Evolutionary conservation across 92 coral and sea anemone species (phyloP).

Genomic region (Micromussa lordhowensis): DNA sequence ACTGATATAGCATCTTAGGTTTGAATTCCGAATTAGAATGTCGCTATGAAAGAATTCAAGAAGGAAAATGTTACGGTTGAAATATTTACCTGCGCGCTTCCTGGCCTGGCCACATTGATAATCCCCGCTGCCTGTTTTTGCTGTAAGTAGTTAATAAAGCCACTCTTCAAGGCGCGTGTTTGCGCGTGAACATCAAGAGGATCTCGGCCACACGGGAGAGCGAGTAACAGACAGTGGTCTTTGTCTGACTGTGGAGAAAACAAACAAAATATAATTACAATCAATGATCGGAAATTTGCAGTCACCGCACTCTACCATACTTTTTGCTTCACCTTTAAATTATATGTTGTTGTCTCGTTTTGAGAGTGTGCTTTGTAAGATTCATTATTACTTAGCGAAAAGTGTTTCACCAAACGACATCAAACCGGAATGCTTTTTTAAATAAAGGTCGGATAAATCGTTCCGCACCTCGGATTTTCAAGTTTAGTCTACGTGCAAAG

Average conservation of each 20-base stretch:
- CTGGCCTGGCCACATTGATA: constrained; percentile 94
- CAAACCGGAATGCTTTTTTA: too few relatives aligned
- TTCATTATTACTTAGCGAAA: too few relatives aligned
- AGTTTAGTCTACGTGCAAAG: too few relatives aligned
- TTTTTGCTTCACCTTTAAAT: too few relatives aligned
- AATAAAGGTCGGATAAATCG: too few relatives aligned
- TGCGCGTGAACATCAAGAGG: constrained; percentile 97
- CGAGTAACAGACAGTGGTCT: constrained; percentile 91
- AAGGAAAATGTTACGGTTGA: background rate
- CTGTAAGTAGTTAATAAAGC: constrained; percentile 92
- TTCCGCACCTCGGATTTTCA: too few relatives aligned
- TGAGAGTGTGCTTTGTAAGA: too few relatives aligned
- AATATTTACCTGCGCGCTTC: constrained; percentile 85
- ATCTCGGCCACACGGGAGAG: constrained; percentile 98
- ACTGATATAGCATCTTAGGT: too few relatives aligned
- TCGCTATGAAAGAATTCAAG: background rate
- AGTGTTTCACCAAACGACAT: too few relatives aligned
- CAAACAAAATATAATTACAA: background rate
- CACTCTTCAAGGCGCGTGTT: constrained; percentile 95
- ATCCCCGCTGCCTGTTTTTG: constrained; percentile 99
- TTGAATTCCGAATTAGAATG: background rate
- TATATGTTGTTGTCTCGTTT: too few relatives aligned
- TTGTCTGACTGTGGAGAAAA: constrained; percentile 72
- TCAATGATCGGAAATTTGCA: background rate
- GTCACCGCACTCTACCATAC: too few relatives aligned